These are phyloP conservation scores for Leucoma salicis DNA, from an alignment of 2,888 invertebrate species.

Conservation along the genomic window DNA sequence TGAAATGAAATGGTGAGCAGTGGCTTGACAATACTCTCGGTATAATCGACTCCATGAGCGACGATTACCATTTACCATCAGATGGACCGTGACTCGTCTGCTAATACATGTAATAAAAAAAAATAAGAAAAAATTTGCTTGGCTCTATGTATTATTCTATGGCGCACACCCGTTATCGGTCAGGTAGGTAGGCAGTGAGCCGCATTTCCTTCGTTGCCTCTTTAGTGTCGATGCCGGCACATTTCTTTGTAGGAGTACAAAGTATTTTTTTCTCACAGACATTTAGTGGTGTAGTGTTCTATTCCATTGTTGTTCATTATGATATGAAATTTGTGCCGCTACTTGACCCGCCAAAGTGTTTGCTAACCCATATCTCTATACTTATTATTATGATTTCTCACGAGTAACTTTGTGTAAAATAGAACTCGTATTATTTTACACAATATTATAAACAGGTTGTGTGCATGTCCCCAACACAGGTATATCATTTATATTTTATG, in stretches of 20 bases:
- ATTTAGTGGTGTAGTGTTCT: slow-evolving; percentile 25
- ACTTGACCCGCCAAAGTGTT: slow-evolving; percentile 1
- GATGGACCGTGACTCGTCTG: too few species aligned
- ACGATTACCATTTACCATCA: too few species aligned
- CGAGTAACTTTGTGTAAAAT: neutral
- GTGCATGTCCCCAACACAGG: too few species aligned
- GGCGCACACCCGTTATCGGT: slow-evolving; percentile 28
- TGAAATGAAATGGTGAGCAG: too few species aligned
- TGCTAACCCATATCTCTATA: neutral
- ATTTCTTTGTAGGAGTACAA: neutral
- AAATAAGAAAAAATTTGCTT: neutral
- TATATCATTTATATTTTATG: too few species aligned
- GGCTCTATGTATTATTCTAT: slow-evolving; percentile 18
- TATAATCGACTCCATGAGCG: too few species aligned
- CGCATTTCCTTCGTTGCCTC: slow-evolving; percentile 43
- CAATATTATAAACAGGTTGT: too few species aligned
- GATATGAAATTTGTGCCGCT: neutral
- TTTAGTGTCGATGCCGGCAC: neutral
- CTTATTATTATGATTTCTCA: slow-evolving; percentile 2
- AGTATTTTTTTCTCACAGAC: slow-evolving; percentile 36
- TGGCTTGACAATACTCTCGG: too few species aligned
- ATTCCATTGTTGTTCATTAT: neutral
- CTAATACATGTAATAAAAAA: too few species aligned
- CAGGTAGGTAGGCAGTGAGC: slow-evolving; percentile 45
- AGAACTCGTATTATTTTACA: neutral